Conservation (phyloP, 2,888 invertebrate species). For the Notocelia uddmanniana region DNA sequence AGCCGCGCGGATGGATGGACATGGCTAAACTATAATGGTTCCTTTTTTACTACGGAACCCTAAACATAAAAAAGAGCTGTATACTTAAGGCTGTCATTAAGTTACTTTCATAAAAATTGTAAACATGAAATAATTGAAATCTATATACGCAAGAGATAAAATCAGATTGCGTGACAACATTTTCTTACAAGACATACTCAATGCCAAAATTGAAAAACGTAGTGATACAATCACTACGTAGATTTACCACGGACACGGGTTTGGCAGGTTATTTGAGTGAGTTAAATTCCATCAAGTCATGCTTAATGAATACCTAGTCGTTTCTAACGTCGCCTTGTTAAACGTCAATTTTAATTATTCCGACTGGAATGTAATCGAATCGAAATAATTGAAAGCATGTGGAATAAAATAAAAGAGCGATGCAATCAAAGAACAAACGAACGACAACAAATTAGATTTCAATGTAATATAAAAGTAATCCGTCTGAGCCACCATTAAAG, state of each 20-base stretch:
- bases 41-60: too few relatives aligned
- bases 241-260: neutral
- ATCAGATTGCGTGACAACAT: too few relatives aligned
- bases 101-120: too few relatives aligned
- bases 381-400: neutral
- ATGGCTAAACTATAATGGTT: too few relatives aligned
- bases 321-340: neutral
- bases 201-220: too few relatives aligned
- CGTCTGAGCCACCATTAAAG: conserved; percentile 20
- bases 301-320: neutral
- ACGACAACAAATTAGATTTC: conserved; percentile 19
- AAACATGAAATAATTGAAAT: too few relatives aligned
- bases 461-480: conserved; percentile 26
- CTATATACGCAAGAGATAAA: too few relatives aligned
- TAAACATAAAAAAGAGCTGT: too few relatives aligned
- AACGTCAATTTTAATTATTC: neutral
- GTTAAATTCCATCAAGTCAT: neutral
- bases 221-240: neutral
- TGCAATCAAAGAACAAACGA: neutral
- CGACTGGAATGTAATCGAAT: neutral
- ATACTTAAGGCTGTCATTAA: too few relatives aligned
- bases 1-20: too few relatives aligned
- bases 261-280: neutral
- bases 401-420: neutral
- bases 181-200: too few relatives aligned